Conservation (phyloP, 2,113 vertebrate species). For the Cavia porcellus region DNA sequence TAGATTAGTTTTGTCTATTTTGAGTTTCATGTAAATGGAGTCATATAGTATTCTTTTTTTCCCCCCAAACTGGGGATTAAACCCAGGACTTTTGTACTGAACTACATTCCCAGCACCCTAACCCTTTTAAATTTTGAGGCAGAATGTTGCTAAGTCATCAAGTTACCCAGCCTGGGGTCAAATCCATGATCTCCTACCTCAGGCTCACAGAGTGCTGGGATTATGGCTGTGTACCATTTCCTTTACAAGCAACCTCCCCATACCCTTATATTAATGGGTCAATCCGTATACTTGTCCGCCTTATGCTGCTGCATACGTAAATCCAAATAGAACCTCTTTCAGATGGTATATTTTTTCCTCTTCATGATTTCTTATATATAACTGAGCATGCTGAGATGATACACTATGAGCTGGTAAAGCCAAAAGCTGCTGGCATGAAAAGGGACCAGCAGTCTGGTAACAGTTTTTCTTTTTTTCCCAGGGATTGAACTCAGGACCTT, state of each 20-base stretch:
- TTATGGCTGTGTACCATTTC: neutral
- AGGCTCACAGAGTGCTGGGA: neutral
- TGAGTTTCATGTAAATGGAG: constrained; percentile 14
- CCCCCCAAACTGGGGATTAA: neutral
- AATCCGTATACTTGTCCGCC: neutral
- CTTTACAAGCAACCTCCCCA: neutral
- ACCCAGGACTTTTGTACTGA: neutral
- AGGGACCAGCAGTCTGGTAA: neutral
- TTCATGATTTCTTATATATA: neutral
- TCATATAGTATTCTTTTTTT: neutral
- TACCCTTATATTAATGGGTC: neutral
- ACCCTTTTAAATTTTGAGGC: neutral
- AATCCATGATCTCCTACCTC: neutral
- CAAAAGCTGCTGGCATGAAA: neutral
- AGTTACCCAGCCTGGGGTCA: too few relatives aligned
- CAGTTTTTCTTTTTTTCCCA: neutral
- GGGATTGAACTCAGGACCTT: too few relatives aligned
- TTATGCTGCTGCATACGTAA: neutral
- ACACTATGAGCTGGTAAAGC: neutral
- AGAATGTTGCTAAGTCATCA: neutral
- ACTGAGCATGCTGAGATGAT: neutral
- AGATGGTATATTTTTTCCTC: neutral
- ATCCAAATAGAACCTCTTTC: neutral
- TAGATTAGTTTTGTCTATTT: neutral
- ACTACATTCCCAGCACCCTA: neutral